Evolutionary conservation across 2,888 invertebrate genomes (phyloP).

Genomic region (Melanophora roralis): DNA sequence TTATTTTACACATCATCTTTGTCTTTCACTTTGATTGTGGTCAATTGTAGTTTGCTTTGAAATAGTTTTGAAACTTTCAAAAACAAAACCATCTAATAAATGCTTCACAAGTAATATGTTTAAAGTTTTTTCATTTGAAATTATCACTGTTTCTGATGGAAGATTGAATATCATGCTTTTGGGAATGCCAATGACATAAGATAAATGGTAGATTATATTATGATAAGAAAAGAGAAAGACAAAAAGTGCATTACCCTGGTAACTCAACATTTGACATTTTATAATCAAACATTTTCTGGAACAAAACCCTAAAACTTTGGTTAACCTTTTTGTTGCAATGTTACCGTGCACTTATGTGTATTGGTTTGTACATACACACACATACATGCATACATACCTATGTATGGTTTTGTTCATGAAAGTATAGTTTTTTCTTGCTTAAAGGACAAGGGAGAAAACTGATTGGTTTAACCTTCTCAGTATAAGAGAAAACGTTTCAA

Average conservation of each 20-base stretch:
- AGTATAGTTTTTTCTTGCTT: no score
- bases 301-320: conserved; percentile 18
- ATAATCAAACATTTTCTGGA: not conserved
- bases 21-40: not conserved
- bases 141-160: not conserved
- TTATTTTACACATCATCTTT: not conserved
- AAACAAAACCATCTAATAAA: not conserved
- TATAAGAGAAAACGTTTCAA: not conserved
- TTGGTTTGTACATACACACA: no score
- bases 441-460: not conserved
- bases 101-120: not conserved
- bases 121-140: conserved; percentile 23
- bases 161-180: not conserved
- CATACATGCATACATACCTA: no score
- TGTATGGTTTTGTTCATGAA: not conserved
- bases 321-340: not conserved
- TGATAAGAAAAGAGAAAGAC: not conserved
- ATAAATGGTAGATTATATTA: conserved; percentile 5
- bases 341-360: not conserved
- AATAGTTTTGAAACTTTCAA: not conserved
- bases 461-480: not conserved
- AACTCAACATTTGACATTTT: conserved; percentile 3
- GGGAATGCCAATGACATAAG: not conserved
- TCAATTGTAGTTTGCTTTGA: not conserved
- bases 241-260: not conserved